Evolutionary conservation across 2,797 vertebrate species (phyloP).

Genomic region (Bucorvus abyssinicus): DNA sequence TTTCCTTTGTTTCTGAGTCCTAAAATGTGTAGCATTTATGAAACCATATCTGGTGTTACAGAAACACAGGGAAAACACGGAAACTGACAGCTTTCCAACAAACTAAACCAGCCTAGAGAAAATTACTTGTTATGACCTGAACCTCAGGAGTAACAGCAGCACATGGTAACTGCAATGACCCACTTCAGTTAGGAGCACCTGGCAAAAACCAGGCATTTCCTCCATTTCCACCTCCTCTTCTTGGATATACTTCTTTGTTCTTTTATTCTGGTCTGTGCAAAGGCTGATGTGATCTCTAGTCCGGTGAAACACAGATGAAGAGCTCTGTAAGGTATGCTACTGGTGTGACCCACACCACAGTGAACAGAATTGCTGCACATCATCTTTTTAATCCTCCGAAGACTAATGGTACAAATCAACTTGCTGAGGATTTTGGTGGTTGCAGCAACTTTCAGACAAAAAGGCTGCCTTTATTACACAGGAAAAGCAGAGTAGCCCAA

Average conservation of each 20-base stretch:
- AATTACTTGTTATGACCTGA: neutral
- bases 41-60: neutral
- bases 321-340: neutral
- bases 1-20: neutral
- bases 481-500: neutral
- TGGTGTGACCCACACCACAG: neutral
- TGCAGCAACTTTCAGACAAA: neutral
- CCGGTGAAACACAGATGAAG: fast-evolving
- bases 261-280: neutral
- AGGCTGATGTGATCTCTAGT: neutral
- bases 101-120: neutral
- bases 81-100: neutral
- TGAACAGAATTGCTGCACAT: neutral
- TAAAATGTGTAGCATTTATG: neutral
- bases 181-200: neutral
- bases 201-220: neutral
- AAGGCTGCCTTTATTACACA: neutral
- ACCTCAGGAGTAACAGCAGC: neutral
- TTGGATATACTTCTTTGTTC: neutral
- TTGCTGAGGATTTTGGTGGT: fast-evolving
- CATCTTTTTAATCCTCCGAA: neutral
- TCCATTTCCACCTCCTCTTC: neutral
- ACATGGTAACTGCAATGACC: fast-evolving
- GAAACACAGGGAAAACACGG: neutral
- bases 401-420: neutral